phyloP scores from a whole-genome alignment of 1,140 invertebrate species.

The Gryllus bimaculatus region DNA sequence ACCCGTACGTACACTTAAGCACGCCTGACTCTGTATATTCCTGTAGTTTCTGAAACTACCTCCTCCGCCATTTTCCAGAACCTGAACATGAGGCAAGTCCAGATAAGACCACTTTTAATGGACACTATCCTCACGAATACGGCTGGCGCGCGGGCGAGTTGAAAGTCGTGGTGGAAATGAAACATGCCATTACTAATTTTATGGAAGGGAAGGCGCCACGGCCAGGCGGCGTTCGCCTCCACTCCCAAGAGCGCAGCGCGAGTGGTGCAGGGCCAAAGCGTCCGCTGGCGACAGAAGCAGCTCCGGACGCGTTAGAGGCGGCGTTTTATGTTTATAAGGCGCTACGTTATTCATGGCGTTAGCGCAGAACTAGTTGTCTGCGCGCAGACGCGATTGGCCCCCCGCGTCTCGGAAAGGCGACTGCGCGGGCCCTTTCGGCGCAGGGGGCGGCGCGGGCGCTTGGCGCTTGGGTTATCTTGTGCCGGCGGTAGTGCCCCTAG shows the following conservation, averaged over 20 bases:
- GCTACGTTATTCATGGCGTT: background rate
- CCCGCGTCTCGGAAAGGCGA: background rate
- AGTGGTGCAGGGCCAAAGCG: too few relatives aligned
- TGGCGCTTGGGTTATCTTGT: background rate
- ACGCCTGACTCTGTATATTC: too few relatives aligned
- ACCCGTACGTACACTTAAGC: too few relatives aligned
- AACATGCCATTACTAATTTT: slow-evolving; percentile 5
- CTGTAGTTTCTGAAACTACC: too few relatives aligned
- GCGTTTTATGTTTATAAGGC: background rate
- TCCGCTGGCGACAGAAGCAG: too few relatives aligned
- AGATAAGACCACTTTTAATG: background rate
- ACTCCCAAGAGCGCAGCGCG: too few relatives aligned
- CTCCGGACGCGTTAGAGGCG: background rate
- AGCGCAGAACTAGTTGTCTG: background rate
- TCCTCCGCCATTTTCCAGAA: too few relatives aligned
- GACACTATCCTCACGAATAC: background rate
- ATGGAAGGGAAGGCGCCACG: background rate
- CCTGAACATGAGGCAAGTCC: too few relatives aligned
- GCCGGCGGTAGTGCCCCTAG: background rate
- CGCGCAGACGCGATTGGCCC: background rate
- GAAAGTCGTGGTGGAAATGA: background rate
- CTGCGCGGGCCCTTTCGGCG: too few relatives aligned
- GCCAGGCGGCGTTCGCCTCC: background rate
- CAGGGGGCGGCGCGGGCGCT: too few relatives aligned
- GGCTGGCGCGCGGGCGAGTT: background rate